A percentile compares a stretch with the other conserved stretches of the same genome.
phyloP scores from a whole-genome alignment of 2,113 vertebrate species.

The Platycercus adscitus region DNA sequence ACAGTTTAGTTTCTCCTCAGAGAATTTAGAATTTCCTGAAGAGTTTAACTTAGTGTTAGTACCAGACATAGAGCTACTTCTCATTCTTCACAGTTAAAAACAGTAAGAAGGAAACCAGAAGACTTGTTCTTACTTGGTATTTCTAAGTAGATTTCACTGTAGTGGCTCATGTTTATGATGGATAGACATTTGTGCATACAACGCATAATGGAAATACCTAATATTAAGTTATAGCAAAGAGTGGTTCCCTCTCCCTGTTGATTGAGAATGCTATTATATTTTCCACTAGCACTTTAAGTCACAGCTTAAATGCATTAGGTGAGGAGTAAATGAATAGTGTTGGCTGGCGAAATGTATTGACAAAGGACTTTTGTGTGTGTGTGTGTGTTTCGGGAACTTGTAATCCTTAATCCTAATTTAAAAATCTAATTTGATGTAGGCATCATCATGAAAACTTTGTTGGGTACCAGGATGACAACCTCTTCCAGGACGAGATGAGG shows the following conservation, averaged over 20 bases:
- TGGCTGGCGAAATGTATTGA: background rate
- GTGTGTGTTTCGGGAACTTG: background rate
- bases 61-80: background rate
- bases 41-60: background rate
- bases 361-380: background rate
- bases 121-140: background rate
- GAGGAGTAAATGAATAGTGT: fast-evolving
- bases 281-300: background rate
- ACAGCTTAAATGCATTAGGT: background rate
- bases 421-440: conserved; percentile 73
- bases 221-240: background rate
- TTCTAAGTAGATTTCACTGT: background rate
- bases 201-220: background rate
- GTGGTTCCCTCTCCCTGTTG: background rate
- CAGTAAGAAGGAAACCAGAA: background rate
- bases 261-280: background rate
- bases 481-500: conserved; percentile 98
- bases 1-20: background rate
- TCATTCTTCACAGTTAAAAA: background rate
- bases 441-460: conserved; percentile 98
- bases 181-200: background rate
- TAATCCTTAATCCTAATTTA: background rate
- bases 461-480: conserved; percentile 94
- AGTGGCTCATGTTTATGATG: background rate
- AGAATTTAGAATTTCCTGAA: background rate